Conservation (phyloP, 2,113 vertebrate genomes). For the Gopherus evgoodei region DNA sequence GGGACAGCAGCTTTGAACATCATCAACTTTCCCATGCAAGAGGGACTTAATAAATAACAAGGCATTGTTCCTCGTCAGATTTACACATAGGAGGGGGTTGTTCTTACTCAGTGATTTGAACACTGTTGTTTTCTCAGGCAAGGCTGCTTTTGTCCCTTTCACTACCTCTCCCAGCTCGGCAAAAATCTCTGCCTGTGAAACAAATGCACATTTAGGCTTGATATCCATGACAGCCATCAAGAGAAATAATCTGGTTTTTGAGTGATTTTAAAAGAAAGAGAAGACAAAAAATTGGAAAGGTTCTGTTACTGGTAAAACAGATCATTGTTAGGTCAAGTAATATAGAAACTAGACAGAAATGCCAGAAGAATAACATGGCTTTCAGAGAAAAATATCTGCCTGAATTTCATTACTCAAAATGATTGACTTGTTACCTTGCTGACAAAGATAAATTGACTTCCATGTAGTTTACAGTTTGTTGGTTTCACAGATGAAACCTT, state of each 20-base stretch:
- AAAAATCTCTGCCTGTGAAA: slow-evolving; percentile 88
- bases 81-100: not conserved
- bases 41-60: slow-evolving; percentile 2
- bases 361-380: not conserved
- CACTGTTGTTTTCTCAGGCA: slow-evolving; percentile 90
- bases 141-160: slow-evolving; percentile 86
- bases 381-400: not conserved
- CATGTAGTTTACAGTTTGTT: not conserved
- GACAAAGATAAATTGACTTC: not conserved
- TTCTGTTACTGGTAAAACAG: not conserved
- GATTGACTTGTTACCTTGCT: not conserved
- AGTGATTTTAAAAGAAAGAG: not conserved
- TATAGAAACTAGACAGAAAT: not conserved
- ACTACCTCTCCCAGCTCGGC: slow-evolving; percentile 95
- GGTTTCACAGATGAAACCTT: not conserved
- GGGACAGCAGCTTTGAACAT: slow-evolving; percentile 6
- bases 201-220: not conserved
- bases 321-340: not conserved
- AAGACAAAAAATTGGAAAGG: not conserved
- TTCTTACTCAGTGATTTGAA: slow-evolving; percentile 96
- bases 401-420: not conserved
- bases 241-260: not conserved
- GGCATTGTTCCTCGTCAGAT: slow-evolving; percentile 45
- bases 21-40: slow-evolving; percentile 40
- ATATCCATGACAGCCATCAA: not conserved